These are phyloP conservation scores for Lycophotia porphyrea DNA, from an alignment of 2,888 invertebrate species.

Conservation along the genomic window DNA sequence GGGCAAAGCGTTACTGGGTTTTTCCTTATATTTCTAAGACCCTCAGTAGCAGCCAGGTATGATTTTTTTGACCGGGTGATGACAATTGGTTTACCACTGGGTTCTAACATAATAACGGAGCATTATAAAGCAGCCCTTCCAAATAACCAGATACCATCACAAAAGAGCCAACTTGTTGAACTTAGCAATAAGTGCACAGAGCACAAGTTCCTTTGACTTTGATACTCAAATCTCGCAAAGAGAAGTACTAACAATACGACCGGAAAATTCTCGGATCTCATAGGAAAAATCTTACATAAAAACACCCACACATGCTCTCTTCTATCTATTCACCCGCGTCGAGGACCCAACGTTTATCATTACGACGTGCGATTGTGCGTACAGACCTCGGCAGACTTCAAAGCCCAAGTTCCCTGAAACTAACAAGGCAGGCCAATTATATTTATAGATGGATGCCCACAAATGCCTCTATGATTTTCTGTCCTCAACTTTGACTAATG, in stretches of 20 bases:
- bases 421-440: constrained; percentile 84
- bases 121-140: not conserved
- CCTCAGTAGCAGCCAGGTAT: not conserved
- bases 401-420: constrained; percentile 79
- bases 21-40: not conserved
- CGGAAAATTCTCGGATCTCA: constrained; percentile 36
- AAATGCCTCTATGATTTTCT: constrained; percentile 71
- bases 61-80: not conserved
- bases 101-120: not conserved
- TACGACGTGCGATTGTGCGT: constrained; percentile 64
- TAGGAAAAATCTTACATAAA: constrained; percentile 43
- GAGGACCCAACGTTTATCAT: constrained; percentile 58
- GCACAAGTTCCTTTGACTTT: constrained; percentile 28
- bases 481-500: constrained; percentile 70
- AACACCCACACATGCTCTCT: constrained; percentile 42
- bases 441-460: constrained; percentile 84
- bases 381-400: constrained; percentile 71
- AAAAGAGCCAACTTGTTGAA: constrained; percentile 39
- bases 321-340: constrained; percentile 39
- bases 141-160: not conserved
- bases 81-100: not conserved
- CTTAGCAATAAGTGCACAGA: constrained; percentile 24
- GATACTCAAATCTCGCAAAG: constrained; percentile 36
- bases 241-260: constrained; percentile 41
- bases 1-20: not conserved